Evolutionary conservation across 2,888 invertebrate species (phyloP), one percentile per base, ranked within the genome.

Genomic region (Diadegma fenestrale): DNA sequence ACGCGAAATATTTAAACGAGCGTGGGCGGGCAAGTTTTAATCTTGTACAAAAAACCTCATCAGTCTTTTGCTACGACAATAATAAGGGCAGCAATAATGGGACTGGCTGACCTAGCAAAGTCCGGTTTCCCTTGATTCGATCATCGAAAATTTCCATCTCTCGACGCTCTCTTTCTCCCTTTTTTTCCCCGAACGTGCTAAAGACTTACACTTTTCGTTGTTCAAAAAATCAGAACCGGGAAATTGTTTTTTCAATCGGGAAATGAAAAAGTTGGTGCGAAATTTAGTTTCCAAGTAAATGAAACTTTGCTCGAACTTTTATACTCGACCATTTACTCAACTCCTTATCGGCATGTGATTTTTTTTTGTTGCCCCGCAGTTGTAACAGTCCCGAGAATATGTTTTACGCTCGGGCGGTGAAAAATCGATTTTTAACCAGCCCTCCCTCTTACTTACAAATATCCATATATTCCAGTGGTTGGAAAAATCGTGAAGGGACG

Each of bases 371-470:
- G 26, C 48, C 66, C 58, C 17, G 10, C 30, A 63, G 43, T 37
- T 76, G 33, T 37, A 48, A 45, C 26, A 37, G 48, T 68, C 72
- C 48, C 68, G 41, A 45, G 66, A 75, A 63, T 69, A 63, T 75
- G 66, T 80, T 79, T 83, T 61, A 45, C 75, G 75, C 79, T 83
- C 26, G 51, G 68, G 26, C 63, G 48, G 66, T 51, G 79, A 43
- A 41, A 79, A 80, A 83, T 83, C 79, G 83, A 83, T 83, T 83
- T 79, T 79, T 48, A 63, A 63, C 63, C 51, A 48, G 63, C 58
- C 75, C 73, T 61, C 58, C 43, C 26, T 26, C 26, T 30, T 22
- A 43, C 66, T 48, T 64, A 79, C 66, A 45, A 78, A 75, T 69
- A 79, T 22, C 64, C 69, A n/a, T 64, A 64, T 72, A 79, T 80